Evolutionary conservation across 2,113 vertebrate genomes (phyloP).

Genomic region (Oncorhynchus nerka): DNA sequence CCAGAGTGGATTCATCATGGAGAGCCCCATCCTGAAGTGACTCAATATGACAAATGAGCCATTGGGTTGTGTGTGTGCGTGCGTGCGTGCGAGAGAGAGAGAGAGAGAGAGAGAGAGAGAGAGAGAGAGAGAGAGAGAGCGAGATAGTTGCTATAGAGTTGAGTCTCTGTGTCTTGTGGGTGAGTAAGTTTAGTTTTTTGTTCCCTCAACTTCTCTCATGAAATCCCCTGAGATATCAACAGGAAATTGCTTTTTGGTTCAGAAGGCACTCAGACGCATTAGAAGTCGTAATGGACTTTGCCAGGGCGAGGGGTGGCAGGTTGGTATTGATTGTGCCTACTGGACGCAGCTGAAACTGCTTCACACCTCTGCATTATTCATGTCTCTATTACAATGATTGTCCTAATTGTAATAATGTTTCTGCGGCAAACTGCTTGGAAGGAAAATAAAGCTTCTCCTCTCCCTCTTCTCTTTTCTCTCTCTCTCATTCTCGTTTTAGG

Average conservation of each 20-base stretch:
- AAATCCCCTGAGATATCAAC: slow-evolving; percentile 71
- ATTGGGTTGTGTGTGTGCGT: not conserved
- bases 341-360: slow-evolving; percentile 66
- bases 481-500: slow-evolving; percentile 38
- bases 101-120: slow-evolving; percentile 10
- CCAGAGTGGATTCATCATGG: not conserved
- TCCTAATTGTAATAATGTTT: slow-evolving; percentile 73
- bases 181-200: slow-evolving; percentile 60
- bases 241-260: slow-evolving; percentile 80
- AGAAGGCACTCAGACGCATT: slow-evolving; percentile 71
- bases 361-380: slow-evolving; percentile 73
- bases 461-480: slow-evolving; percentile 12
- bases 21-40: not conserved
- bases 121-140: not conserved
- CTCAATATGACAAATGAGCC: slow-evolving; percentile 28
- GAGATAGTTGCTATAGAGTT: slow-evolving; percentile 35
- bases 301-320: slow-evolving; percentile 59
- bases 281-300: slow-evolving; percentile 77
- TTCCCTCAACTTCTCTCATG: slow-evolving; percentile 53
- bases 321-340: slow-evolving; percentile 73
- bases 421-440: slow-evolving; percentile 50
- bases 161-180: slow-evolving; percentile 40
- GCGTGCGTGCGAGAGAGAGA: not conserved
- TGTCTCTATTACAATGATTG: slow-evolving; percentile 67
- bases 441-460: slow-evolving; percentile 35